Percentiles rank a stretch among this genome's conserved stretches.
phyloP scores from a whole-genome alignment of 92 coral and sea anemone species.

The Scolanthus callimorphus region DNA sequence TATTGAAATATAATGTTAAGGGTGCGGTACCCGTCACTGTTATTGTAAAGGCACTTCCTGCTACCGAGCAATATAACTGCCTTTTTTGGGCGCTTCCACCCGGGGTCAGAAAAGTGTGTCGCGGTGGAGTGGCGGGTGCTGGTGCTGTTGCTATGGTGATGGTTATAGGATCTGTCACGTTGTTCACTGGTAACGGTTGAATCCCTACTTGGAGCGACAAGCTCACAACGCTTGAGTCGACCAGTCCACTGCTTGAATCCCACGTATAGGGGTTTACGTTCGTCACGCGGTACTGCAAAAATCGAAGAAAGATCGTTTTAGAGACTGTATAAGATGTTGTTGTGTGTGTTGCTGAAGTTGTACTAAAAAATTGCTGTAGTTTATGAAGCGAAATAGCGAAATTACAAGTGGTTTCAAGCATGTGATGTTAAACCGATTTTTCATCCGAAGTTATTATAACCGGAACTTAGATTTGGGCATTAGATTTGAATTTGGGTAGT shows the following conservation, averaged over 20 bases:
- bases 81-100: not conserved
- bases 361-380: no score
- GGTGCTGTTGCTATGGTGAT: constrained; percentile 30
- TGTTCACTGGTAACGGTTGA: no score
- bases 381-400: no score
- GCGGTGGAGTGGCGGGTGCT: not conserved
- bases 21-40: not conserved
- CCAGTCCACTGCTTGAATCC: constrained; percentile 30
- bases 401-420: no score
- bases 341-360: no score
- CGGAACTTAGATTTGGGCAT: no score
- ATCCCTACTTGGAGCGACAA: constrained; percentile 31
- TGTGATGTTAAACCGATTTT: no score
- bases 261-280: constrained; percentile 55
- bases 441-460: no score
- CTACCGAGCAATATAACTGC: not conserved
- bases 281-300: constrained; percentile 37
- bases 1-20: constrained; percentile 17
- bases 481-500: no score
- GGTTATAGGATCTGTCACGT: constrained; percentile 31
- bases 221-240: constrained; percentile 42
- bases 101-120: not conserved
- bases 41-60: not conserved
- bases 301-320: not conserved
- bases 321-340: no score